phyloP scores from a whole-genome alignment of 2,797 vertebrate genomes.

The Argentina silus region DNA sequence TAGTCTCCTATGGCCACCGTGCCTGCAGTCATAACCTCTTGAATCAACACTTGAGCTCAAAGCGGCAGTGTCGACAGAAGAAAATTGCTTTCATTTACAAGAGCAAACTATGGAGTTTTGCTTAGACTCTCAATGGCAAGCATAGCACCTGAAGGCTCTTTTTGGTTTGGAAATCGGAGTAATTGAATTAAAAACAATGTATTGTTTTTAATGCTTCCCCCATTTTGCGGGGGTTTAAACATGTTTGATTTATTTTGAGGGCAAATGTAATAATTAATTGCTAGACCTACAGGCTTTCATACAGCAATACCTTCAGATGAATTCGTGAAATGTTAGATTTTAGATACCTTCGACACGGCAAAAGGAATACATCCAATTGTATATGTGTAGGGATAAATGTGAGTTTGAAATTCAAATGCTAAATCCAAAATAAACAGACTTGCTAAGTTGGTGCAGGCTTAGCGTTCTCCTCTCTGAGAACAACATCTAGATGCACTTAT shows the following conservation, averaged over 20 bases:
- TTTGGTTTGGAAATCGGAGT: constrained; percentile 59
- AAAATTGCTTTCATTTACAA: constrained; percentile 75
- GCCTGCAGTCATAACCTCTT: constrained; percentile 66
- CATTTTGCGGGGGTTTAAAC: constrained; percentile 36
- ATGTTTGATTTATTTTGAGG: constrained; percentile 55
- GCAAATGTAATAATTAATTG: constrained; percentile 58
- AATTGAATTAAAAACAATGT: constrained; percentile 56
- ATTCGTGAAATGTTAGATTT: constrained; percentile 52
- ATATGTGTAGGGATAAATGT: constrained; percentile 26
- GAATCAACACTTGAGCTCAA: constrained; percentile 72
- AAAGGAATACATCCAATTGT: constrained; percentile 22
- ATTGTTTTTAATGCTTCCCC: constrained; percentile 45
- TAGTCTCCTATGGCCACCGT: constrained; percentile 50
- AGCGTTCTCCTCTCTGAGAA: constrained; percentile 15
- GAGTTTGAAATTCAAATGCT: constrained; percentile 26
- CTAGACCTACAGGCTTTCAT: constrained; percentile 52
- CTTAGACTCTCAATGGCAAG: constrained; percentile 48
- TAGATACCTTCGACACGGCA: constrained; percentile 39
- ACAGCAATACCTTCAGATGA: constrained; percentile 45
- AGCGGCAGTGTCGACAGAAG: constrained; percentile 52
- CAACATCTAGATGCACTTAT: neutral
- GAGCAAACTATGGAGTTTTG: constrained; percentile 70
- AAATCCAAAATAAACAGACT: constrained; percentile 25
- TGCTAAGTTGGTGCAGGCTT: constrained; percentile 6
- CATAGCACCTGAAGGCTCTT: constrained; percentile 52